These are phyloP conservation scores for Lonchura striata DNA, from an alignment of 2,113 vertebrate genomes.

Conservation along the genomic window DNA sequence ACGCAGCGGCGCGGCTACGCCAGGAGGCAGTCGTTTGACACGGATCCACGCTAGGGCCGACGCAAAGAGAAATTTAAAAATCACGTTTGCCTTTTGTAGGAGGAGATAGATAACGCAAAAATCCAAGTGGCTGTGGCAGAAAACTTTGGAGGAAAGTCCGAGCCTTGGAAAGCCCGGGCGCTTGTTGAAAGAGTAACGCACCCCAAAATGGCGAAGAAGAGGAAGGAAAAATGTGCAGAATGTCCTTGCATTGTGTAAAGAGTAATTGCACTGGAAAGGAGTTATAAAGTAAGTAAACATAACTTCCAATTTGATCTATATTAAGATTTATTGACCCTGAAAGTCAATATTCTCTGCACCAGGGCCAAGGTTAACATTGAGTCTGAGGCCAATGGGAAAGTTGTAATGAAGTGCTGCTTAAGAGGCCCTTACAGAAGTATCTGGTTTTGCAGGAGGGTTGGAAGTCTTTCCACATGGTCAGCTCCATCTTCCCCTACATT, in stretches of 20 bases:
- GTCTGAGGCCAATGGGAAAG: slow-evolving; percentile 33
- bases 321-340: slow-evolving; percentile 63
- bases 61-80: background rate
- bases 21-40: slow-evolving; percentile 46
- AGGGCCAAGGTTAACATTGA: slow-evolving; percentile 51
- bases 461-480: background rate
- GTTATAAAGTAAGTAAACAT: slow-evolving; percentile 48
- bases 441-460: background rate
- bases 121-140: background rate
- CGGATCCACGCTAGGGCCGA: rapidly evolving
- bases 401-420: slow-evolving; percentile 6
- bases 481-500: background rate
- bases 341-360: slow-evolving; percentile 41
- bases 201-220: background rate
- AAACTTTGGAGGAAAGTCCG: background rate
- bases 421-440: background rate
- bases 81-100: background rate
- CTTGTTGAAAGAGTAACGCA: background rate
- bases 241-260: slow-evolving; percentile 32
- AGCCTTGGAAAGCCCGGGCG: background rate
- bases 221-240: slow-evolving; percentile 18
- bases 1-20: background rate
- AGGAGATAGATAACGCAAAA: background rate
- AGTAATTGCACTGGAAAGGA: slow-evolving; percentile 42
- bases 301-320: slow-evolving; percentile 48